Percentiles rank a stretch among this genome's conserved stretches.
These are phyloP conservation scores for Danionella dracula DNA, from an alignment of 2,797 vertebrate species.

Conservation along the genomic window DNA sequence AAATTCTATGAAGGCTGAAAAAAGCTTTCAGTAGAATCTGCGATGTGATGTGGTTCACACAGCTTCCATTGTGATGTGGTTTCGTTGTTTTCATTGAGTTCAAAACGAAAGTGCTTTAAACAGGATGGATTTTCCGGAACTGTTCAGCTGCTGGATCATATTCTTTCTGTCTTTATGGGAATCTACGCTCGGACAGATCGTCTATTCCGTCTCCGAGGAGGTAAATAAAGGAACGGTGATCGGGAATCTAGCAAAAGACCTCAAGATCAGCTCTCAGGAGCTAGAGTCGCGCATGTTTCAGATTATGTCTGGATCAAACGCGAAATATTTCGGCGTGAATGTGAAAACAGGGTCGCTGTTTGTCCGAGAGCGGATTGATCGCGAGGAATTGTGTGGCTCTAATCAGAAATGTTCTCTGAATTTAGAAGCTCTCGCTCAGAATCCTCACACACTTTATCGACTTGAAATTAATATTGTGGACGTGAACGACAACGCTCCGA, in stretches of 20 bases:
- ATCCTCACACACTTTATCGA: constrained; percentile 64
- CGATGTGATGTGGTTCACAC: background rate
- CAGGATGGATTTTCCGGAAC: constrained; percentile 17
- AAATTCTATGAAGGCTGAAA: constrained; percentile 63
- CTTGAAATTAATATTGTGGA: constrained; percentile 63
- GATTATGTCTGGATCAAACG: constrained; percentile 59
- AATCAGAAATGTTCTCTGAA: constrained; percentile 56
- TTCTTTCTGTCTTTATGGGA: constrained; percentile 48
- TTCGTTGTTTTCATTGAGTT: too few species aligned
- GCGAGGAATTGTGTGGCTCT: constrained; percentile 59
- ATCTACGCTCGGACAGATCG: constrained; percentile 55
- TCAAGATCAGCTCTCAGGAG: constrained; percentile 56
- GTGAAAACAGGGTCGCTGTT: constrained; percentile 56
- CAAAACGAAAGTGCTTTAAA: too few species aligned
- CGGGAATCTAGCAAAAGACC: constrained; percentile 67
- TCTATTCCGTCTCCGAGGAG: constrained; percentile 73
- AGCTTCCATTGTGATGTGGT: too few species aligned
- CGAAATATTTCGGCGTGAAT: constrained; percentile 62
- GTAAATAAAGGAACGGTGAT: constrained; percentile 67
- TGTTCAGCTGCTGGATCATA: constrained; percentile 36
- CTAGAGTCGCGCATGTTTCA: constrained; percentile 56
- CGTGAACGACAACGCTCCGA: constrained; percentile 62
- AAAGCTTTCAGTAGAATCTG: background rate
- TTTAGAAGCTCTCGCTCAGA: constrained; percentile 64
- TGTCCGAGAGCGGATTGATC: constrained; percentile 58